Conservation (phyloP, 2,113 vertebrate genomes). For the Oxyruncus cristatus region DNA sequence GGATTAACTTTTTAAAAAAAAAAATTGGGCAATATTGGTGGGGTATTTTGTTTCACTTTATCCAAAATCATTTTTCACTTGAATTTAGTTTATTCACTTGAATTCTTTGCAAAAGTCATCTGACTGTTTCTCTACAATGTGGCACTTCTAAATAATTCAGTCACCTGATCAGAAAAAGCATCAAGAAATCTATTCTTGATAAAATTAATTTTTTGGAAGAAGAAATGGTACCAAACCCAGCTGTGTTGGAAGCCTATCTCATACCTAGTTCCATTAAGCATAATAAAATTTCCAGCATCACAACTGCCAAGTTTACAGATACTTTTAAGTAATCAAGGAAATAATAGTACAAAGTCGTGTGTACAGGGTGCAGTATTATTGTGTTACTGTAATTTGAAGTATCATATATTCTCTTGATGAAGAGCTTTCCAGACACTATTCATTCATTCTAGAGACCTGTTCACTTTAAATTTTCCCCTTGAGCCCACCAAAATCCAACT, state of each 20-base stretch:
- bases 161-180: background rate
- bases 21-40: background rate
- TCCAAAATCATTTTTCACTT: background rate
- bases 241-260: background rate
- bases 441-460: slow-evolving; percentile 62
- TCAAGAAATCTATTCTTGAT: background rate
- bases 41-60: background rate
- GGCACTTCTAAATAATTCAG: background rate
- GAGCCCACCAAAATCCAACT: slow-evolving; percentile 77
- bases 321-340: background rate
- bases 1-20: too few relatives aligned
- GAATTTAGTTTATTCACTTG: background rate
- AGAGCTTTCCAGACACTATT: slow-evolving; percentile 73
- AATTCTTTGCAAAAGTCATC: background rate
- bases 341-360: background rate
- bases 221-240: background rate
- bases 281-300: background rate
- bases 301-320: background rate
- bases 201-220: background rate
- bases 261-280: background rate
- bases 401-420: slow-evolving; percentile 68
- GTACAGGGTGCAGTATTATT: slow-evolving; percentile 45
- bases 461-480: slow-evolving; percentile 74
- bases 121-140: background rate
- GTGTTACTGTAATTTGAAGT: slow-evolving; percentile 64